Percentiles rank a stretch among this genome's conserved stretches.
Evolutionary conservation across 2,797 vertebrate species (phyloP).

Genomic region (Buphagus erythrorhynchus): DNA sequence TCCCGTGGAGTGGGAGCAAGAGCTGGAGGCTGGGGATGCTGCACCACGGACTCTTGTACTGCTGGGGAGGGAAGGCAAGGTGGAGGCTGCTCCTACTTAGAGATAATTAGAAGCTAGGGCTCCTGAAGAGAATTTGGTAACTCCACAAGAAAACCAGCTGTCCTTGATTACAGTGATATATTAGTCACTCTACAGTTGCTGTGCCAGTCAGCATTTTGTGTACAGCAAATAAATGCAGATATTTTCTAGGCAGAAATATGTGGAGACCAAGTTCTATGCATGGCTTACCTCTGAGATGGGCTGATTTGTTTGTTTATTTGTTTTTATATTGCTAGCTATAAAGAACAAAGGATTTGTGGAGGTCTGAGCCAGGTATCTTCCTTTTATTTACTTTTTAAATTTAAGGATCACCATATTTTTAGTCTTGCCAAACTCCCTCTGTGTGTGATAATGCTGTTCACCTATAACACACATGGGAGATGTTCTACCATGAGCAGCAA

Average conservation of each 20-base stretch:
- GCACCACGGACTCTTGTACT: neutral
- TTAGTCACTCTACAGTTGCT: conserved; percentile 12
- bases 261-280: neutral
- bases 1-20: neutral
- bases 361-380: neutral
- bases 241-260: conserved; percentile 22
- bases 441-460: neutral
- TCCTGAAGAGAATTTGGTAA: conserved; percentile 60
- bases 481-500: neutral
- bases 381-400: neutral
- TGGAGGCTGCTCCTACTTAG: conserved; percentile 54
- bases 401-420: neutral
- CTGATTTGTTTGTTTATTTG: neutral
- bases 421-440: neutral
- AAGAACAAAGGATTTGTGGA: neutral
- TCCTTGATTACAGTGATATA: conserved; percentile 48
- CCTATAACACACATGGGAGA: neutral
- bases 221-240: neutral
- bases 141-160: conserved; percentile 53
- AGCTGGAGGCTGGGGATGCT: neutral
- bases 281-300: neutral
- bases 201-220: conserved; percentile 4
- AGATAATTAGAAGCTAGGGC: conserved; percentile 55
- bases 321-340: neutral
- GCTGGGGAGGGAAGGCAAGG: conserved; percentile 21